Conservation (phyloP, 2,888 invertebrate species). For the Chymomyza amoena region DNA sequence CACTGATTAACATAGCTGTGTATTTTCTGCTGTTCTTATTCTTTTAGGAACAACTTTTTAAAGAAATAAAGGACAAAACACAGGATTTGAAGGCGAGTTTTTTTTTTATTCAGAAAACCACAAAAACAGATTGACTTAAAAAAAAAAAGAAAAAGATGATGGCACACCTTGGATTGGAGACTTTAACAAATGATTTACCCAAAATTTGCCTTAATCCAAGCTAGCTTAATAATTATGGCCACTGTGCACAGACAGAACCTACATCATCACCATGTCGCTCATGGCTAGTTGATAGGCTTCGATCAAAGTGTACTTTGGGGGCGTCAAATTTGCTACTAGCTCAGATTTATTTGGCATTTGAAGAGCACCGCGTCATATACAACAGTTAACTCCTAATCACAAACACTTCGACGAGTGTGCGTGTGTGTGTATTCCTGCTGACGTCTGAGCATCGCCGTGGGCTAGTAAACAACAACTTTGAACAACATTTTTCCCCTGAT, state of each 20-base stretch:
- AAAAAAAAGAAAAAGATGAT: too few relatives aligned
- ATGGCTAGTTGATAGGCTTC: slow-evolving; percentile 11
- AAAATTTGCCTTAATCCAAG: not conserved
- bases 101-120: too few relatives aligned
- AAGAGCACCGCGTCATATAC: slow-evolving; percentile 30
- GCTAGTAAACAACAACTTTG: not conserved
- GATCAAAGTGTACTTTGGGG: slow-evolving; percentile 12
- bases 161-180: too few relatives aligned
- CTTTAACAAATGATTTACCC: too few relatives aligned
- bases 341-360: slow-evolving; percentile 48
- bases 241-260: too few relatives aligned
- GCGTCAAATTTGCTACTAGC: slow-evolving; percentile 42
- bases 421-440: slow-evolving; percentile 22
- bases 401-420: slow-evolving; percentile 10
- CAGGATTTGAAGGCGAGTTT: too few relatives aligned
- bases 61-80: too few relatives aligned
- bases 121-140: too few relatives aligned
- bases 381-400: slow-evolving; percentile 15
- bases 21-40: too few relatives aligned
- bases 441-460: slow-evolving; percentile 32
- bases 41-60: too few relatives aligned
- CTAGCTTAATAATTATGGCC: too few relatives aligned
- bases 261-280: slow-evolving; percentile 9
- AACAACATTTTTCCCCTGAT: not conserved
- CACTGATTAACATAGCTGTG: too few relatives aligned